Evolutionary conservation across 2,888 invertebrate genomes (phyloP).

Genomic region (Geophilus truncorum): DNA sequence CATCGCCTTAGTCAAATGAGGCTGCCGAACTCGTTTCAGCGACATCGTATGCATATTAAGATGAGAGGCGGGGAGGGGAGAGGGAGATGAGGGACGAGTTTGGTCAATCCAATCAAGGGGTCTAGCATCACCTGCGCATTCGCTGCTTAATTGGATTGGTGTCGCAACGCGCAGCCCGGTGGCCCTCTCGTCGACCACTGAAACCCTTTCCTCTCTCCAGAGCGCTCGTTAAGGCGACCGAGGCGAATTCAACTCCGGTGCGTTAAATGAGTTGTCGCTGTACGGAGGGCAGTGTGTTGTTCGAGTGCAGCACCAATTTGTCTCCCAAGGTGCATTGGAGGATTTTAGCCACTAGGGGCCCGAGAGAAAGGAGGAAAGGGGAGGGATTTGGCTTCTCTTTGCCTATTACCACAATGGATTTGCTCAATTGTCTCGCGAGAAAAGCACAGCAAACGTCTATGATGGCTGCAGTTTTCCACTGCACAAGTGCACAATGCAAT

Average conservation of each 20-base stretch:
- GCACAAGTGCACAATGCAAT: neutral
- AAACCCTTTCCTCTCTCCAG: constrained; percentile 17
- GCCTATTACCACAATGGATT: constrained; percentile 27
- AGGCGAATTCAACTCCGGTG: neutral
- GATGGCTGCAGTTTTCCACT: neutral
- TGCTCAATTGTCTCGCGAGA: constrained; percentile 5
- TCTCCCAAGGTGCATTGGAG: constrained; percentile 24
- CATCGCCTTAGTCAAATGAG: constrained; percentile 25
- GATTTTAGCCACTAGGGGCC: constrained; percentile 27
- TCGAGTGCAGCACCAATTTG: constrained; percentile 22
- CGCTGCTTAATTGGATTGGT: constrained; percentile 22
- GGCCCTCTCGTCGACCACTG: constrained; percentile 3
- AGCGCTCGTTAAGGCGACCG: constrained; percentile 19
- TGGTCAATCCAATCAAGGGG: constrained; percentile 25
- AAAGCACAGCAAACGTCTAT: constrained; percentile 21
- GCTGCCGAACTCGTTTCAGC: constrained; percentile 3
- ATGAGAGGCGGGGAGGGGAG: neutral
- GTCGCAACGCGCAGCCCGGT: neutral
- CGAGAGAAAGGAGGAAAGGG: neutral
- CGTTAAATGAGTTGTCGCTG: neutral
- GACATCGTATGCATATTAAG: constrained; percentile 18
- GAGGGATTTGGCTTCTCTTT: constrained; percentile 25
- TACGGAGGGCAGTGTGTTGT: neutral
- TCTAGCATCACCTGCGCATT: constrained; percentile 24
- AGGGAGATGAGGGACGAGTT: neutral